phyloP scores from a whole-genome alignment of 2,797 vertebrate genomes.

The Avahi laniger region DNA sequence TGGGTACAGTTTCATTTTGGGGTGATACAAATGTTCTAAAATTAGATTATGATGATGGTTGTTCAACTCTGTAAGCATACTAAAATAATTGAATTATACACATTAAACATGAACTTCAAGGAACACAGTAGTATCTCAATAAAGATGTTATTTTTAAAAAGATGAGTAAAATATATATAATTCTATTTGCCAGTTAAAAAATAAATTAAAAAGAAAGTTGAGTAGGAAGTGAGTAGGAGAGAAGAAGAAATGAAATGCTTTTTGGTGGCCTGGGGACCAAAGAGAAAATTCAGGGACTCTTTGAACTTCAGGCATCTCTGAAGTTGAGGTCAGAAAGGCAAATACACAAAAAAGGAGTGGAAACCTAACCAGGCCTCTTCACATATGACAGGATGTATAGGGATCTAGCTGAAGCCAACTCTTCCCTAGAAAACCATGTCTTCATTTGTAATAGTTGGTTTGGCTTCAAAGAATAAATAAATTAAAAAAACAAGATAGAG shows the following conservation, averaged over 20 bases:
- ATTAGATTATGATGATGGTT: neutral
- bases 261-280: neutral
- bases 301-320: neutral
- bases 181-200: neutral
- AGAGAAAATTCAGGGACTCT: neutral
- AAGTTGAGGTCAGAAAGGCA: neutral
- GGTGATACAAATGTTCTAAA: neutral
- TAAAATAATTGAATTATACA: neutral
- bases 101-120: neutral
- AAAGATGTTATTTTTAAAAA: neutral
- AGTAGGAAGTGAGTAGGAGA: neutral
- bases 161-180: neutral
- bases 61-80: neutral
- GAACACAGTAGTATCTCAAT: neutral
- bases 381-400: rapidly evolving
- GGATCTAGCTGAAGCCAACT: neutral
- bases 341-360: neutral
- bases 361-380: neutral
- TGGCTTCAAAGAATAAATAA: constrained; percentile 11
- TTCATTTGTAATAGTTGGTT: neutral
- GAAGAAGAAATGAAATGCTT: neutral
- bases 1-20: neutral
- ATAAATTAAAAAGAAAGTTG: neutral
- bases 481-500: neutral
- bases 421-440: neutral